Evolutionary conservation across 1,140 invertebrate species (phyloP).

Genomic region (Phymorhynchus buccinoides): DNA sequence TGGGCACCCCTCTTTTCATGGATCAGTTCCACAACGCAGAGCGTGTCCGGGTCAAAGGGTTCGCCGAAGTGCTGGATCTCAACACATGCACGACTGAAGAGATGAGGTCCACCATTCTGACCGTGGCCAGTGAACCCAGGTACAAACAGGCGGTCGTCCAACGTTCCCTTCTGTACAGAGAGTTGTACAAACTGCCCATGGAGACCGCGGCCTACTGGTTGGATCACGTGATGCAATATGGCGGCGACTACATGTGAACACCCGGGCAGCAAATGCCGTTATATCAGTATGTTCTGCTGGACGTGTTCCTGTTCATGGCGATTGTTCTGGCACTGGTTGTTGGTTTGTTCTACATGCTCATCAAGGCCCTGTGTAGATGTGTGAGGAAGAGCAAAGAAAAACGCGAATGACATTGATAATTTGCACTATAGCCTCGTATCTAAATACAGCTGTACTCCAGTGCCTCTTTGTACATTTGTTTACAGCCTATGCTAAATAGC

Average conservation of each 20-base stretch:
- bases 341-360: not conserved
- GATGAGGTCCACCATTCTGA: constrained; percentile 54
- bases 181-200: constrained; percentile 34
- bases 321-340: not conserved
- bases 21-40: constrained; percentile 77
- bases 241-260: constrained; percentile 53
- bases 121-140: constrained; percentile 38
- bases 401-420: not conserved
- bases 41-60: constrained; percentile 66
- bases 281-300: constrained; percentile 54
- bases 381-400: not conserved
- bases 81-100: constrained; percentile 45
- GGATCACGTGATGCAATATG: constrained; percentile 60
- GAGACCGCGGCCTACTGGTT: constrained; percentile 49
- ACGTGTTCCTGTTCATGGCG: constrained; percentile 40
- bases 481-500: too few species aligned
- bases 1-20: constrained; percentile 82
- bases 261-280: constrained; percentile 46
- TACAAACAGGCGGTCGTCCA: constrained; percentile 50
- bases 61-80: constrained; percentile 57
- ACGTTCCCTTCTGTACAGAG: constrained; percentile 47
- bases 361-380: not conserved
- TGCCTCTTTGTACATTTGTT: too few species aligned
- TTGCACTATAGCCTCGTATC: too few species aligned
- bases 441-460: too few species aligned